A percentile compares a stretch with the other conserved stretches of the same genome.
phyloP scores from a whole-genome alignment of 2,888 invertebrate genomes.

The Polylopha cassiicola region DNA sequence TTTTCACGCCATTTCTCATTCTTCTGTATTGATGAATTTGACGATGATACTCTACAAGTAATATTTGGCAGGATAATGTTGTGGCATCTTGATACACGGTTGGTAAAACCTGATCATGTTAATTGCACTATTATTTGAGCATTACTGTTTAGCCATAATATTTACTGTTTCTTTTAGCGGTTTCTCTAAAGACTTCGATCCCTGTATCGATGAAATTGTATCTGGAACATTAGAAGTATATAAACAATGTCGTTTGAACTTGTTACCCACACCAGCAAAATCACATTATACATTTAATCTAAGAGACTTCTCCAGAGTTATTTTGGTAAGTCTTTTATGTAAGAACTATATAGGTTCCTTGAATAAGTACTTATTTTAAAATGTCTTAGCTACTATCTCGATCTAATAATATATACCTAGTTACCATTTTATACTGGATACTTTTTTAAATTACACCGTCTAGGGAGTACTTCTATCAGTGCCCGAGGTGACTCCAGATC shows the following conservation, averaged over 20 bases:
- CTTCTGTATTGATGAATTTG: conserved; percentile 92
- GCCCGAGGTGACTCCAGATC: conserved; percentile 92
- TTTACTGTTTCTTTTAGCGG: conserved; percentile 77
- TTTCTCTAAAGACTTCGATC: conserved; percentile 95
- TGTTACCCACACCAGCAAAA: conserved; percentile 94
- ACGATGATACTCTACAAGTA: conserved; percentile 87
- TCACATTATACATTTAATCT: conserved; percentile 97
- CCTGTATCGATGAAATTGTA: conserved; percentile 93
- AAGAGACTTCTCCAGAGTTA: conserved; percentile 94
- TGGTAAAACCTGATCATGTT: conserved; percentile 10
- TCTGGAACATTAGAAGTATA: conserved; percentile 91
- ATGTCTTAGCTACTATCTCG: too few relatives aligned
- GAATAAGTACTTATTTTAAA: background rate
- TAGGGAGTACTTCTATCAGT: conserved; percentile 94
- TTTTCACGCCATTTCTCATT: conserved; percentile 92
- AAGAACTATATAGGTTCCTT: background rate
- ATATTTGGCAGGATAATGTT: conserved; percentile 94
- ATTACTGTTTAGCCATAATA: conserved; percentile 2
- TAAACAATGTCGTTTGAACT: conserved; percentile 86
- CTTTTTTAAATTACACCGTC: conserved; percentile 17
- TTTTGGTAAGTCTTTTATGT: conserved; percentile 77
- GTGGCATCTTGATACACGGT: conserved; percentile 97
- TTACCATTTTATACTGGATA: too few relatives aligned
- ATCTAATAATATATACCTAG: too few relatives aligned
- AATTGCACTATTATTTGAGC: background rate